These are phyloP conservation scores for Aldabrachelys gigantea DNA, from an alignment of 2,113 vertebrate species.

Conservation along the genomic window DNA sequence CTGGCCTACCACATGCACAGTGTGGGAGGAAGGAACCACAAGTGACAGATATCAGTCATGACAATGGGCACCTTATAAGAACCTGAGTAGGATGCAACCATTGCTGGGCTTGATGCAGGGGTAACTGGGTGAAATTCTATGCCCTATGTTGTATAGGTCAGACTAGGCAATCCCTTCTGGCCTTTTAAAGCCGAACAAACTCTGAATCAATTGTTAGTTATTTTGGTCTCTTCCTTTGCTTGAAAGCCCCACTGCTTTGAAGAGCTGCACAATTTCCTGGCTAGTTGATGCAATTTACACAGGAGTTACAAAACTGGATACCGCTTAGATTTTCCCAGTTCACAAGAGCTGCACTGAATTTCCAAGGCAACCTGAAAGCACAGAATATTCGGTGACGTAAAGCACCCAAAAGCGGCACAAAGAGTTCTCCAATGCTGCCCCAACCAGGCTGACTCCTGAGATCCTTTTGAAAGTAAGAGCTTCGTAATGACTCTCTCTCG, in stretches of 20 bases:
- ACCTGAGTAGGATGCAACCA: not conserved
- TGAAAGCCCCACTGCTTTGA: not conserved
- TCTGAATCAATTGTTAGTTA: not conserved
- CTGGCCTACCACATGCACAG: not conserved
- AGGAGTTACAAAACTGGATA: not conserved
- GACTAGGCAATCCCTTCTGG: not conserved
- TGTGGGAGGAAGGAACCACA: not conserved
- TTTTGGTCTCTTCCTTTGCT: constrained; percentile 18
- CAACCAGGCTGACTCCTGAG: not conserved
- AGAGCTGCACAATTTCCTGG: not conserved
- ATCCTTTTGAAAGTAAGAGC: constrained; percentile 20
- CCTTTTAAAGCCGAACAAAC: not conserved
- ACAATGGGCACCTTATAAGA: not conserved
- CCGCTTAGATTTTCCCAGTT: not conserved
- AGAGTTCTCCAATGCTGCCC: not conserved
- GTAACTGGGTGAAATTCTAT: not conserved
- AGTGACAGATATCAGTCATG: not conserved
- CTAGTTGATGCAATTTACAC: not conserved
- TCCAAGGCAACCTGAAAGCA: not conserved
- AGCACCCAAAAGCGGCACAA: not conserved
- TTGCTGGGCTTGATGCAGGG: not conserved
- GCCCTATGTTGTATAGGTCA: not conserved
- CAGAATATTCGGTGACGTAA: not conserved
- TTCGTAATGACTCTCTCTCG: not conserved
- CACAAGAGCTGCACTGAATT: not conserved